Evolutionary conservation across 2,797 vertebrate species (phyloP), one percentile per base, ranked within the genome.

Genomic region (Danio choprae): DNA sequence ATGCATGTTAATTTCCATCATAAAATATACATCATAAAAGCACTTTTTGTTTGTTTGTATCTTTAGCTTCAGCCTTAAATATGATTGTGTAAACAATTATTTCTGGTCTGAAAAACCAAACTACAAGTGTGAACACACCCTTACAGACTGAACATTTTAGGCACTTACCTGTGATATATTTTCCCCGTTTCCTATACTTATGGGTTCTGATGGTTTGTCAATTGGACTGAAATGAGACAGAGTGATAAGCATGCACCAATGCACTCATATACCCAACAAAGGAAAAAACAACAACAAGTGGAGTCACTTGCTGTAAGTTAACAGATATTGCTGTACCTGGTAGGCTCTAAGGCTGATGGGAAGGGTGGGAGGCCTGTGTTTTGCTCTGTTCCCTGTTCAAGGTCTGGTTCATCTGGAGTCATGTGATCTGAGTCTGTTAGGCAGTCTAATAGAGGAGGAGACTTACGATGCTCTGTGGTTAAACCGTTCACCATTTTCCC

Each of bases 121-220:
- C n/a, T n/a, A n/a, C n/a, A n/a, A 29, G 1, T 29, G 29, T 1
- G 29, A 29, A 29, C 29, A 29, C 3, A 29, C 29, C 29, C 18
- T 50, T 36, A 74, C 5, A 53, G 1, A 58, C 20, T 38, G 11
- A 20, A 1, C 2, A 1, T 29, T 22, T 44, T 55, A 12, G 69
- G 36, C 2, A 16, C 91, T 91, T 91, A 99, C 98, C 96, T 98
- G 97, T 90, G 97, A 96, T 89, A 95, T 94, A 91, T 93, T 96
- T 86, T 98, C 97, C 89, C 97, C 97, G 50, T 98, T 99, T 87
- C 96, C 95, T 95, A 98, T 94, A 94, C 94, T 94, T 83, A 98
- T 93, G 50, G 95, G 94, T 89, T 98, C 97, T 91, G 96, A 93
- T 91, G 96, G 94, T 94, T 98, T 98, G 90, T 98, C 97, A 79